These are phyloP conservation scores for Mixornis gularis DNA, from an alignment of 2,113 vertebrate genomes.

Conservation along the genomic window DNA sequence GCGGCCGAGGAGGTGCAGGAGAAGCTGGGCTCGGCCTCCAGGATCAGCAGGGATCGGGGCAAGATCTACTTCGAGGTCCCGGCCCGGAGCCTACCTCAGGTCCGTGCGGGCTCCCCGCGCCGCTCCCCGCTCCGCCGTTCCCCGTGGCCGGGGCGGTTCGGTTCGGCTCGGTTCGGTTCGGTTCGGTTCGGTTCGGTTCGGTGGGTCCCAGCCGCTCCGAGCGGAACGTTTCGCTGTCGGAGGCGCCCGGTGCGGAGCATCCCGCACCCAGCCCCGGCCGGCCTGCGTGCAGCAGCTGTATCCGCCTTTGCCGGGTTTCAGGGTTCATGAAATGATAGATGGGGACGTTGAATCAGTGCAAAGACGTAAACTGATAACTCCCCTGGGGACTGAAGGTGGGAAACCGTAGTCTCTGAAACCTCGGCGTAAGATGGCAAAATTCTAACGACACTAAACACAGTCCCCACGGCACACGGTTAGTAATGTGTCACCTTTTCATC, in stretches of 20 bases:
- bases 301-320: neutral
- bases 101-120: neutral
- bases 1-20: conserved; percentile 91
- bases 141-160: neutral
- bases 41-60: conserved; percentile 88
- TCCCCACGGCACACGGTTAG: neutral
- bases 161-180: neutral
- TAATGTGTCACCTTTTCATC: neutral
- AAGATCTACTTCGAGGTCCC: conserved; percentile 91
- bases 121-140: neutral
- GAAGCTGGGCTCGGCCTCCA: conserved; percentile 81
- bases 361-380: fast-evolving
- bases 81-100: conserved; percentile 81
- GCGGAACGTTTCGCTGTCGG: neutral
- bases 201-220: neutral
- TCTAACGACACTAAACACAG: fast-evolving
- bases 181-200: neutral
- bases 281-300: neutral
- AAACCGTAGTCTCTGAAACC: fast-evolving
- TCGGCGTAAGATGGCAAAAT: fast-evolving
- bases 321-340: fast-evolving
- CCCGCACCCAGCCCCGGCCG: neutral
- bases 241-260: neutral
- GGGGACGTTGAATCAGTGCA: fast-evolving
- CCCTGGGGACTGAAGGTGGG: fast-evolving